Conservation (phyloP, 2,797 vertebrate genomes). For the Cryptoblepharus egeriae region DNA sequence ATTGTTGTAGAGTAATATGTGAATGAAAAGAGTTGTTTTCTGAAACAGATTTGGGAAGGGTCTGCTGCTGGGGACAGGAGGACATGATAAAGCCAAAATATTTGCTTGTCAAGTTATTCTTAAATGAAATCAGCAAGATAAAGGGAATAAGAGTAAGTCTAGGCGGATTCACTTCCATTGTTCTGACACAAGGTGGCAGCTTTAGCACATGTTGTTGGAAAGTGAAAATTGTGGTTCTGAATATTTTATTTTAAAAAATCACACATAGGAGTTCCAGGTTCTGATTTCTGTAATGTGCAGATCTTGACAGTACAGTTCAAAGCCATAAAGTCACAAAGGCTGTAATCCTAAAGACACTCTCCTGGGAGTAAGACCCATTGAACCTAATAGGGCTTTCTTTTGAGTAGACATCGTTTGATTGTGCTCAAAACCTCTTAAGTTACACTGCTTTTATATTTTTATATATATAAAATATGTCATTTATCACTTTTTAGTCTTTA, state of each 20-base stretch:
- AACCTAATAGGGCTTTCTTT: no score
- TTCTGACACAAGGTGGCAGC: constrained; percentile 69
- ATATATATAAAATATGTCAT: no score
- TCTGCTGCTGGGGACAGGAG: not conserved
- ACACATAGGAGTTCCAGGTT: not conserved
- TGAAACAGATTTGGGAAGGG: not conserved
- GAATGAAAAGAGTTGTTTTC: not conserved
- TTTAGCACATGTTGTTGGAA: not conserved
- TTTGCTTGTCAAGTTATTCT: not conserved
- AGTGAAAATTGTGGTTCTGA: not conserved
- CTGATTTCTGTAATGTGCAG: not conserved
- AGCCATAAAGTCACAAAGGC: no score
- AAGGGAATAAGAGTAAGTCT: not conserved
- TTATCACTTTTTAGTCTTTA: not conserved
- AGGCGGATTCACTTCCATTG: not conserved
- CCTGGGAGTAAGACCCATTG: no score
- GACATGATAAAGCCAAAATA: not conserved
- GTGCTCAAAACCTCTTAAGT: no score
- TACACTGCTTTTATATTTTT: no score
- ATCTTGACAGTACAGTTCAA: not conserved
- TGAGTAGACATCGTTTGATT: no score
- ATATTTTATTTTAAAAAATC: not conserved
- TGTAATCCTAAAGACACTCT: no score
- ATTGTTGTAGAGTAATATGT: not conserved
- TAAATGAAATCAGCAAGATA: not conserved